Conservation (phyloP, 2,888 invertebrate species). For the Megaustenia siamemsis region DNA sequence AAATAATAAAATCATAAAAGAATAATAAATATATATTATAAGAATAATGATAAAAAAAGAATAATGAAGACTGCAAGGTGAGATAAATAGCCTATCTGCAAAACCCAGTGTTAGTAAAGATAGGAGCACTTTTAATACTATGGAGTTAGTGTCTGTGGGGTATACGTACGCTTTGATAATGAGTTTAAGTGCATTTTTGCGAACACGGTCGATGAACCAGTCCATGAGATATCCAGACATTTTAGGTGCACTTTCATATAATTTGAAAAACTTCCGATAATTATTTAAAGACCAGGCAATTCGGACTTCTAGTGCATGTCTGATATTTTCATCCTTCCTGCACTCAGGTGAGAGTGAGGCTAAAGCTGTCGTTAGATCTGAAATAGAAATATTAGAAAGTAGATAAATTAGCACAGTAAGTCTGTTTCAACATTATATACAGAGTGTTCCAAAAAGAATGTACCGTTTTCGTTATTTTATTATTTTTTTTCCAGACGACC, state of each 20-base stretch:
- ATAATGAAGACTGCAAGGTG: not conserved
- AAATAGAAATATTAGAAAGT: not conserved
- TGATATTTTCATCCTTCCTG: conserved; percentile 89
- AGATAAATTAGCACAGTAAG: not conserved
- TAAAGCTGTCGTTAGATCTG: conserved; percentile 95
- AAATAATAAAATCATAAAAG: not conserved
- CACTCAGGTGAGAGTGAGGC: conserved; percentile 89
- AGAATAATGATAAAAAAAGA: not conserved
- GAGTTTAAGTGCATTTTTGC: conserved; percentile 93
- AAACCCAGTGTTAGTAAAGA: not conserved
- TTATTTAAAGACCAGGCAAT: conserved; percentile 96
- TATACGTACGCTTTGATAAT: conserved; percentile 97
- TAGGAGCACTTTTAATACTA: not conserved
- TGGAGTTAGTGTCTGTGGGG: not conserved
- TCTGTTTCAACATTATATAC: no score
- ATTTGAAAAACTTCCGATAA: conserved; percentile 93
- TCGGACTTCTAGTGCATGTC: conserved; percentile 91
- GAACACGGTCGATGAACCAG: conserved; percentile 97
- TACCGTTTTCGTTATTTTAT: no score
- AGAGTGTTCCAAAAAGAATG: no score
- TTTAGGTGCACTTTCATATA: conserved; percentile 92
- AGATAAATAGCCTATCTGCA: not conserved
- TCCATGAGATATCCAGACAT: conserved; percentile 98
- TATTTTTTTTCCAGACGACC: no score
- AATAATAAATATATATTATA: not conserved